Base-by-base conservation (phyloP, 2,888 invertebrate genomes). In the Cheilosia impressa region DNA sequence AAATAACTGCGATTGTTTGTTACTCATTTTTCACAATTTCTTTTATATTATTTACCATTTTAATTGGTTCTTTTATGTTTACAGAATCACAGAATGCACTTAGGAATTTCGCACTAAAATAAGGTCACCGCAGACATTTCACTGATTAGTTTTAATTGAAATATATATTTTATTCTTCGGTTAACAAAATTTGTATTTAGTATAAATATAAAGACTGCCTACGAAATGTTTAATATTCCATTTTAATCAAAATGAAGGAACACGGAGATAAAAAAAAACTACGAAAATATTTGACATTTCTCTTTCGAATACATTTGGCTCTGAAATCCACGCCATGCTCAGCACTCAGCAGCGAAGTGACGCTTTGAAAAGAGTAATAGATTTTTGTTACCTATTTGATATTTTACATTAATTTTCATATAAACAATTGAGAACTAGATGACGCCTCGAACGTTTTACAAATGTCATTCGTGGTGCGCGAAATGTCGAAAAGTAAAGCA, bases 241-340 rank as follows among this genome's bases (percentile, higher is more conserved):
- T 38, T n/a, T 4, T 27, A 60, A 60, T 24, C 19, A n/a, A 47
- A 58, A 50, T 55, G 17, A 65, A 34, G 57, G 24, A 19, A 63
- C 10, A 27, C 4, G 27, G 50, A 24, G 15, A 50, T 41, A 27
- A n/a, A 24, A 31, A 66, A 78, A 47, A 69, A 63, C 17, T 65
- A 43, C 6, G 63, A 82, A 81, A 83, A 77, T 72, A 72, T 83
- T 83, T 83, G 82, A 83, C 82, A 83, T 77, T 83, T 68, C 60
- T 53, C 65, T 60, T 82, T 71, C 19, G 47, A 22, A 77, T 65
- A 31, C 71, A 47, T 77, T 77, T 82, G 47, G 77, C 41, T 52
- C 43, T 66, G 53, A 66, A 72, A 73, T 83, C 68, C 78, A 83
- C 83, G 83, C 83, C 78, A 66, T 47, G 58, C 22, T 65, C 45